These are phyloP conservation scores for Bombus impatiens DNA, from an alignment of 1,140 invertebrate genomes.

Conservation along the genomic window DNA sequence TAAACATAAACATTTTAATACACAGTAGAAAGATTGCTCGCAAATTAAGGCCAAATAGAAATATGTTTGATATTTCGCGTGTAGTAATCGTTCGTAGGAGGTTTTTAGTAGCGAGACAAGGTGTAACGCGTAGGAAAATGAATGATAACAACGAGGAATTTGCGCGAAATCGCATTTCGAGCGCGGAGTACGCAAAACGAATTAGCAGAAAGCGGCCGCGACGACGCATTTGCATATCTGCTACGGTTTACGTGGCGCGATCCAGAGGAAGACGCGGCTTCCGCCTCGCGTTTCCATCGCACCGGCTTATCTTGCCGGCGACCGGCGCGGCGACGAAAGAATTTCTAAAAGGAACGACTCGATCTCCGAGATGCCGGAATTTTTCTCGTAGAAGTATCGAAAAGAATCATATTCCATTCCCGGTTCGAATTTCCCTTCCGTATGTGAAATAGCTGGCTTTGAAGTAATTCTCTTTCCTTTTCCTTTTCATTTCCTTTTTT, in stretches of 20 bases:
- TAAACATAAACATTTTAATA: too few relatives aligned
- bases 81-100: background rate
- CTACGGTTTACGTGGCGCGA: constrained; percentile 4
- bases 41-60: background rate
- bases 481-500: background rate
- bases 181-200: constrained; percentile 9
- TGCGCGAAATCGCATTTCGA: constrained; percentile 18
- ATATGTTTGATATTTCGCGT: background rate
- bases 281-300: background rate
- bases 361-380: background rate
- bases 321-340: background rate
- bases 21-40: too few relatives aligned
- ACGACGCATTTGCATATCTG: constrained; percentile 29
- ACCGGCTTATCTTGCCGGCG: constrained; percentile 7
- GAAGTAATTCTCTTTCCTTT: background rate
- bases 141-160: constrained; percentile 30
- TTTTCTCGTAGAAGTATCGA: background rate
- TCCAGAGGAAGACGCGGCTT: constrained; percentile 11
- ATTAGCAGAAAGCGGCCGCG: constrained; percentile 35
- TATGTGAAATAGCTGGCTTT: background rate
- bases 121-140: background rate
- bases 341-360: background rate
- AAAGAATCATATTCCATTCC: constrained; percentile 13
- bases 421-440: background rate
- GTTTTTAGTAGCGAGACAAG: background rate